Conservation (phyloP, 2,113 vertebrate species). For the Burhinus bistriatus region DNA sequence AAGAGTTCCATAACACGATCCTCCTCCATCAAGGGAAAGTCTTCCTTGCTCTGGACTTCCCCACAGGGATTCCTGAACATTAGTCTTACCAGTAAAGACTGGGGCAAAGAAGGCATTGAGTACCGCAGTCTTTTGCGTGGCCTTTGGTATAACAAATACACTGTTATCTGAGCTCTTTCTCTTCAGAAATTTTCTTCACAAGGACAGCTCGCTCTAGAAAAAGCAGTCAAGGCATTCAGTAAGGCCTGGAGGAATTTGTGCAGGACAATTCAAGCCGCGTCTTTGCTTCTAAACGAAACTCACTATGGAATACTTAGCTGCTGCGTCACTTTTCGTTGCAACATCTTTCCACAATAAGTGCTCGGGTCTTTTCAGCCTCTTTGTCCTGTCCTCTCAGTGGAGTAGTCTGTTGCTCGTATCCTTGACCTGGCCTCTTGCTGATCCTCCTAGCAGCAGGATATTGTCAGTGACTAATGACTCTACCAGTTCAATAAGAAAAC, state of each 20-base stretch:
- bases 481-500: neutral
- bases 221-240: neutral
- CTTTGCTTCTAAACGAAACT: neutral
- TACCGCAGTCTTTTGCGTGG: rapidly evolving
- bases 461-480: slow-evolving; percentile 25
- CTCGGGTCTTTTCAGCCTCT: neutral
- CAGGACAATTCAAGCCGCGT: neutral
- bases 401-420: neutral
- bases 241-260: neutral
- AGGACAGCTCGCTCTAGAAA: neutral
- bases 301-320: neutral
- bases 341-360: neutral
- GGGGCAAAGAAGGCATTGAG: rapidly evolving
- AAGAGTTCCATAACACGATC: neutral
- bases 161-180: neutral
- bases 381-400: neutral
- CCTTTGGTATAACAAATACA: rapidly evolving
- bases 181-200: neutral
- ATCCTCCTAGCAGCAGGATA: neutral
- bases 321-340: neutral
- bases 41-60: neutral
- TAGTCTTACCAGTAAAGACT: neutral
- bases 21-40: neutral
- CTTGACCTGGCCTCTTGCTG: neutral
- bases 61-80: neutral